These are phyloP conservation scores for Cosmia pyralina DNA, from an alignment of 2,888 invertebrate species.

Conservation along the genomic window DNA sequence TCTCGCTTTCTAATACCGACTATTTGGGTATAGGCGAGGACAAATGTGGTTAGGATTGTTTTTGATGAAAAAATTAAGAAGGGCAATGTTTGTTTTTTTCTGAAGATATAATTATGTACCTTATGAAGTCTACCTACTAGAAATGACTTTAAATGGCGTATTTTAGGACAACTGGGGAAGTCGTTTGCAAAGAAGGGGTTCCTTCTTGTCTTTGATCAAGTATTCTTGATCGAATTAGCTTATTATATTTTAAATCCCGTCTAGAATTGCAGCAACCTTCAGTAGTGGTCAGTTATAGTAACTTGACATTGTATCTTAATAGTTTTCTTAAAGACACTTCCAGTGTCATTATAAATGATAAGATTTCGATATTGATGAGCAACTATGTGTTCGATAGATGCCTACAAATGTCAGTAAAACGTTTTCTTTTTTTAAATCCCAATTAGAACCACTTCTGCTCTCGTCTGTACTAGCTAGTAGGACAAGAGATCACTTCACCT, in stretches of 20 bases:
- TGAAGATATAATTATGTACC: neutral
- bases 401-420: neutral
- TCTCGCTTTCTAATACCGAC: constrained; percentile 83
- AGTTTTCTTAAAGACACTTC: neutral
- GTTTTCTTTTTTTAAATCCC: neutral
- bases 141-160: neutral
- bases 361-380: neutral
- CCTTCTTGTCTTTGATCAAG: neutral
- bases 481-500: constrained; percentile 67
- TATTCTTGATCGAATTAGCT: neutral
- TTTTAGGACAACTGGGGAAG: neutral
- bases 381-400: neutral
- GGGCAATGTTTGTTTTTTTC: neutral
- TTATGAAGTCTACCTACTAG: neutral
- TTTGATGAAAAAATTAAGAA: neutral
- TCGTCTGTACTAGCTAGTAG: constrained; percentile 60
- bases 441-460: constrained; percentile 2
- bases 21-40: constrained; percentile 67
- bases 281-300: neutral
- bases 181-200: neutral
- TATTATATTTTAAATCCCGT: neutral
- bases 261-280: neutral
- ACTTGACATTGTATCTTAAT: neutral
- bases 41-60: constrained; percentile 36
- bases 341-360: neutral